Percentiles rank a stretch among this genome's conserved stretches.
These are phyloP conservation scores for Lepus oiostolus DNA, from an alignment of 2,797 vertebrate genomes.

Conservation along the genomic window DNA sequence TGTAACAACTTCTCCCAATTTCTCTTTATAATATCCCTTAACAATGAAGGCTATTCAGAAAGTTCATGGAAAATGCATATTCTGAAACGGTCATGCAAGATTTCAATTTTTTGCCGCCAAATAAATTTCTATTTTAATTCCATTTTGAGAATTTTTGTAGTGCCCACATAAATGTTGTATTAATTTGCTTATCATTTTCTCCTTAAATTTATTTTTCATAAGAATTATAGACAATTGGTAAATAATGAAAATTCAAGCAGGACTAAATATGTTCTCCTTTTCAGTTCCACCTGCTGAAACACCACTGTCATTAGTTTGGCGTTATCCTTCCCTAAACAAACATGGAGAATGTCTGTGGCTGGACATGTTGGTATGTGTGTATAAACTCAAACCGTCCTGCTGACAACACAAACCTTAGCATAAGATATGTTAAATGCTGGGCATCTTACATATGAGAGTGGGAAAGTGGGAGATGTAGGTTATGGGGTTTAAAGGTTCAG, in stretches of 20 bases:
- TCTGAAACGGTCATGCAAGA: too few relatives aligned
- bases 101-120: too few relatives aligned
- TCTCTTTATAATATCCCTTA: not conserved
- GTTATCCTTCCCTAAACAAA: not conserved
- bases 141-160: too few relatives aligned
- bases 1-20: not conserved
- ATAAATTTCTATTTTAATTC: too few relatives aligned
- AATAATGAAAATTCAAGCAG: not conserved
- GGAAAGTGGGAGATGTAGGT: not conserved
- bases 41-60: too few relatives aligned
- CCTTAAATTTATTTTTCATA: not conserved
- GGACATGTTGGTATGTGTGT: not conserved
- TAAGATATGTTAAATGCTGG: not conserved
- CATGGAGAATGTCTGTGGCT: not conserved
- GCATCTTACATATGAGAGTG: not conserved
- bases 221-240: not conserved
- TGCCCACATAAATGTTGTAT: not conserved
- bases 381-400: not conserved
- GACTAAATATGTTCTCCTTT: not conserved
- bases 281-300: not conserved
- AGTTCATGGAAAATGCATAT: too few relatives aligned
- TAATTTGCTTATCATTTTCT: conserved; percentile 9
- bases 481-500: not conserved
- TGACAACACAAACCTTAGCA: not conserved
- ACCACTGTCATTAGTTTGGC: not conserved